Base-by-base conservation (phyloP, 1,140 invertebrate species). In the Cecropterus lyciades region DNA sequence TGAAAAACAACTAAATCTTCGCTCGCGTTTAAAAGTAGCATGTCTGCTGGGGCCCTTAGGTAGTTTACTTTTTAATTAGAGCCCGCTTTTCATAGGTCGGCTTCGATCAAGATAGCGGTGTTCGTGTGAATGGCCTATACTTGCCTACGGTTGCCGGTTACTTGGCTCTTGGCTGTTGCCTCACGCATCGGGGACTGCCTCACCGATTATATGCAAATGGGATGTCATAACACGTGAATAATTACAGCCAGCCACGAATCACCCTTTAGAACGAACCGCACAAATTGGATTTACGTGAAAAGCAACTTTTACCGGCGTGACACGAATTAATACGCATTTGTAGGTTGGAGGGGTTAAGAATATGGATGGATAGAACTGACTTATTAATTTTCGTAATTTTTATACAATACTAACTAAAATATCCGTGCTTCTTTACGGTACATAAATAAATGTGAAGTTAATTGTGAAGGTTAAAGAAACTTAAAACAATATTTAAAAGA, bases 181-280 rank as follows among this genome's bases (percentile, higher is more conserved):
- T 88, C 89, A 92, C 89, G 89, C 87, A 90, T 84, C 79, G 80
- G 75, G 75, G 77, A 69, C 80, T 80, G 81, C 77, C 83, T 85
- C 72, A 76, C 70, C 89, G 87, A 92, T 92, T 92, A 92, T 92
- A 92, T 92, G 87, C 77, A 87, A 92, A 92, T 90, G 79, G 79
- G 82, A 89, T 92, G 89, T 92, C 89, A 92, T 92, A 92, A 92
- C 87, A 90, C 72, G 80, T 92, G 89, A 92, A 89, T 92, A 92
- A 92, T 92, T 88, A 89, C 87, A 79, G 79, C 79, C 80, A 77
- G 78, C 85, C 85, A 87, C 83, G 89, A 84, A 77, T 89, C 81
- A 79, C 89, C 87, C 89, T 90, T 91, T 90, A 82, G 82, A 76
- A 82, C 78, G 75, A 76, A 64, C 75, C 77, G 65, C 83, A 81